Evolutionary conservation across 2,888 invertebrate genomes (phyloP).

Genomic region (Copidosoma aretas): DNA sequence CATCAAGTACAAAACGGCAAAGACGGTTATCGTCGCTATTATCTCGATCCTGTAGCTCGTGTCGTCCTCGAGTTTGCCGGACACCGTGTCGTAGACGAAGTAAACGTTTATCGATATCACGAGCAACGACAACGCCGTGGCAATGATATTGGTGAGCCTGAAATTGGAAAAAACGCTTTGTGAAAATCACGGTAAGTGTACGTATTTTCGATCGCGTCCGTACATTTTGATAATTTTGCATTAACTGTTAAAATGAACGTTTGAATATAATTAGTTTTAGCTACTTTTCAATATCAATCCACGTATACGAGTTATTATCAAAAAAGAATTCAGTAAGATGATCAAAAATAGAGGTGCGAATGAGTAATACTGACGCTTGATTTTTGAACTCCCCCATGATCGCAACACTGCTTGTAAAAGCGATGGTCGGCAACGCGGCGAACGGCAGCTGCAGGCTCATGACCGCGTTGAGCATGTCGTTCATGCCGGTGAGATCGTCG

Average conservation of each 20-base stretch:
- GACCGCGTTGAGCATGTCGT: slow-evolving; percentile 84
- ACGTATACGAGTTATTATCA: too few relatives aligned
- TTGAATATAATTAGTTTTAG: too few relatives aligned
- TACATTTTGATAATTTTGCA: too few relatives aligned
- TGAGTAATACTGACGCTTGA: slow-evolving; percentile 71
- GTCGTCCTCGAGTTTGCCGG: slow-evolving; percentile 61
- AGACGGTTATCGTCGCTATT: slow-evolving; percentile 64
- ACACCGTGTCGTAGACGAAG: slow-evolving; percentile 73
- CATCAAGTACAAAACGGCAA: slow-evolving; percentile 72
- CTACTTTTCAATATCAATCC: too few relatives aligned
- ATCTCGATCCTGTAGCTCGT: slow-evolving; percentile 57
- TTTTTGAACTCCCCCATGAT: slow-evolving; percentile 88
- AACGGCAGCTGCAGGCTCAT: slow-evolving; percentile 89
- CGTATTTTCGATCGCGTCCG: neutral
- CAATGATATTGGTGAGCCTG: slow-evolving; percentile 74
- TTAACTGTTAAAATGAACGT: too few relatives aligned
- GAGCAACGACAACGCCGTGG: slow-evolving; percentile 71
- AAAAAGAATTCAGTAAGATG: too few relatives aligned
- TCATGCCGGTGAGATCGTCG: slow-evolving; percentile 78
- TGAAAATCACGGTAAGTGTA: neutral
- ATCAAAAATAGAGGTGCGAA: too few relatives aligned
- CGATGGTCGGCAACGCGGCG: slow-evolving; percentile 84
- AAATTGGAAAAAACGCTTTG: neutral
- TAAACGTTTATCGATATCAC: slow-evolving; percentile 83
- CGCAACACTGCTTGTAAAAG: slow-evolving; percentile 78